Percentiles rank a stretch among this genome's conserved stretches.
These are phyloP conservation scores for Tetragonisca angustula DNA, from an alignment of 2,888 invertebrate species.

Conservation along the genomic window DNA sequence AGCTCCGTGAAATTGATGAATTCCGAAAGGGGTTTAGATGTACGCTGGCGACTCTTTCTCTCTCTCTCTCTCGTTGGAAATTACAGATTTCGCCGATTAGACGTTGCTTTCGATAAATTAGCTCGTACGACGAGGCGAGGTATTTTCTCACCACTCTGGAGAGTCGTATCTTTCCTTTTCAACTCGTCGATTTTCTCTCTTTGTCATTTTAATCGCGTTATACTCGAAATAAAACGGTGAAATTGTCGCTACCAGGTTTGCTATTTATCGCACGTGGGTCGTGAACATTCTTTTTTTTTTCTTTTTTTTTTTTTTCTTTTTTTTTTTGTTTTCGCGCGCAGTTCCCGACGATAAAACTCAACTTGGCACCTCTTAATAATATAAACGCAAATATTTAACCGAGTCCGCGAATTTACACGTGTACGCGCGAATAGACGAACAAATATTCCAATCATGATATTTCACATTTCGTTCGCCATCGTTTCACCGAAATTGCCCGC, in stretches of 20 bases:
- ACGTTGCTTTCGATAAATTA: neutral
- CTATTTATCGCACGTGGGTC: neutral
- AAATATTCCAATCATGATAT: neutral
- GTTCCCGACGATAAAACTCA: neutral
- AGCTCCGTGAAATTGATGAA: conserved; percentile 75
- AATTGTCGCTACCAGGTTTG: neutral
- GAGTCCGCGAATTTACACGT: neutral
- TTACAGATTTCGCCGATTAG: conserved; percentile 68
- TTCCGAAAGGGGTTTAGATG: conserved; percentile 51
- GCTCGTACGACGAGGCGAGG: too few species aligned
- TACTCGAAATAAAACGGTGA: too few species aligned
- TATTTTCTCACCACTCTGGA: too few species aligned
- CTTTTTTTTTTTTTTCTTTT: too few species aligned
- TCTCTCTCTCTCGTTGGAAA: conserved; percentile 53
- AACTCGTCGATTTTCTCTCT: neutral
- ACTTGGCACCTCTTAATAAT: neutral
- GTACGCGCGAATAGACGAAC: neutral
- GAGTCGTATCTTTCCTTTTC: neutral
- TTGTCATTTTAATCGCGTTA: neutral
- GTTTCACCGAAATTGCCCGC: conserved; percentile 5
- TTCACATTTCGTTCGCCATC: conserved; percentile 13
- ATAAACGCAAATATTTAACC: conserved; percentile 8
- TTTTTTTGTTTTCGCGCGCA: neutral
- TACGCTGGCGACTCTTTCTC: conserved; percentile 56
- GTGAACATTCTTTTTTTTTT: too few species aligned